phyloP scores from a whole-genome alignment of 2,113 vertebrate genomes.

The Reinhardtius hippoglossoides region DNA sequence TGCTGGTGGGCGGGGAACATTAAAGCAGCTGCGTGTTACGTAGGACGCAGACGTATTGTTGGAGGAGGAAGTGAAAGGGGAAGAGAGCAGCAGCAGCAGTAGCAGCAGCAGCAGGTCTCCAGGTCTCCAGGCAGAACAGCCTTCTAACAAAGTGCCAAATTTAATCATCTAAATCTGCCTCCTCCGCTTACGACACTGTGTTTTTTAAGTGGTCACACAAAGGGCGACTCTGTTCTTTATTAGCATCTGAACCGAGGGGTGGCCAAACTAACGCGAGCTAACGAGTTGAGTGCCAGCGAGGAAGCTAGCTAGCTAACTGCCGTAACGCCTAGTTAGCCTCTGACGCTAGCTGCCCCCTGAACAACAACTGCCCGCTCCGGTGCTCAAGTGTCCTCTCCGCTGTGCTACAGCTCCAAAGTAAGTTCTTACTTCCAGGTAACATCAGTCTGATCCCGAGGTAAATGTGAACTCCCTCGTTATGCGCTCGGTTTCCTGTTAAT shows the following conservation, averaged over 20 bases:
- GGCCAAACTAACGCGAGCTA: conserved; percentile 33
- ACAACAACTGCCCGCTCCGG: conserved; percentile 60
- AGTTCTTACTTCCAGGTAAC: conserved; percentile 20
- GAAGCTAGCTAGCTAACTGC: neutral
- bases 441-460: neutral
- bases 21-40: conserved; percentile 53
- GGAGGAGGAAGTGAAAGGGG: conserved; percentile 79
- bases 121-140: conserved; percentile 40
- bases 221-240: neutral
- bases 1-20: conserved; percentile 12
- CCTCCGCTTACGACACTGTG: neutral
- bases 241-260: neutral
- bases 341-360: conserved; percentile 42
- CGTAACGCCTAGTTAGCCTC: conserved; percentile 61
- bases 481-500: neutral
- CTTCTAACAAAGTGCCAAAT: conserved; percentile 63
- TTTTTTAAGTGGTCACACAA: neutral
- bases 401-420: conserved; percentile 53
- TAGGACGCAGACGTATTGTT: conserved; percentile 48
- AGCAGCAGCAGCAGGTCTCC: conserved; percentile 37
- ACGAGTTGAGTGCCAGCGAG: conserved; percentile 35
- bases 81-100: conserved; percentile 56
- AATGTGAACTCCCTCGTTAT: neutral
- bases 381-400: conserved; percentile 31
- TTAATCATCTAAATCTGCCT: conserved; percentile 2